Evolutionary conservation across 1,140 invertebrate genomes (phyloP), one percentile per base, ranked within the genome.

Genomic region (Heliconius congener): DNA sequence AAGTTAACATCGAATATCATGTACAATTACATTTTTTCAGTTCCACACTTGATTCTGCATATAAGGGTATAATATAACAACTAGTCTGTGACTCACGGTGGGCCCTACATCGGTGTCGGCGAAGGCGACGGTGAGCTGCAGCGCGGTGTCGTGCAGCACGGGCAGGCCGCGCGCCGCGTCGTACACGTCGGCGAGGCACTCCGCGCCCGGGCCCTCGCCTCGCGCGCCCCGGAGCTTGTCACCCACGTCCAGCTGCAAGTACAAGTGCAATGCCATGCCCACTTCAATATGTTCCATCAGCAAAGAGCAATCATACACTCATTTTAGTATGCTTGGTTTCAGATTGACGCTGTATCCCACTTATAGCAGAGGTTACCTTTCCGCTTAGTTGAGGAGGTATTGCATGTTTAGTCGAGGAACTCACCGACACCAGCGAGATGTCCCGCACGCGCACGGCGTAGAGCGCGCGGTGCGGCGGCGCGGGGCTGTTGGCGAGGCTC

Each of bases 341-440:
- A 16, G 42, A 52, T 52, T 52, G 13, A 18, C 16, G 4, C 50
- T 52, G 18, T 52, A 52, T 19, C 4, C 18, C 6, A 19, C 5
- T 18, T 6, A 52, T 18, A 52, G 18, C 16, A 52, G 18, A 2
- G 18, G 50, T 19, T 60, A 23, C n/a, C 1, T 42, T 13, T 42
- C 42, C 42, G 4, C 42, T 16, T 16, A 46, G 4, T 46, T 46
- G 16, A 16, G 13, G 4, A 46, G 13, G 13, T 46, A 46, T 46
- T 16, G 13, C 42, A 46, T 16, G 2, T 46, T 46, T 46, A 46
- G 42, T 46, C 34, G 34, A 3, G 34, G 3, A 34, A 91, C 91
- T 83, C 42, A 95, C 94, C 8, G 94, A 98, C 90, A 97, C 98
- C 1, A 99, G 92, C 92, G 98, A 99, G 95, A 99, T 98, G 88